These are phyloP conservation scores for Thalassarche chlororhynchos DNA, from an alignment of 2,113 vertebrate species.

Conservation along the genomic window DNA sequence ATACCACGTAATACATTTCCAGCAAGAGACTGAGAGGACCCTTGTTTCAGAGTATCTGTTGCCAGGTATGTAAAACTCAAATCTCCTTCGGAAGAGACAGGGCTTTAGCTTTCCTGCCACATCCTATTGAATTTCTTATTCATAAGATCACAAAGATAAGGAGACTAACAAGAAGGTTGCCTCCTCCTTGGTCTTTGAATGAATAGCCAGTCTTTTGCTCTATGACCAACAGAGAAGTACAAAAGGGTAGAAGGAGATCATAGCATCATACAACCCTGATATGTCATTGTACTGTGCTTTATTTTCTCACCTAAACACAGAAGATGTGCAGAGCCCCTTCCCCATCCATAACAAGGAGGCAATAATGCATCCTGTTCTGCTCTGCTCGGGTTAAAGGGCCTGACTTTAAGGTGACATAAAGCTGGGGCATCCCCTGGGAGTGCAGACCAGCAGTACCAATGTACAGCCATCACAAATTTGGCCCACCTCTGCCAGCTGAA, in stretches of 20 bases:
- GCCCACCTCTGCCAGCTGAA: neutral
- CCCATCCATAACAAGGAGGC: neutral
- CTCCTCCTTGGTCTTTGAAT: neutral
- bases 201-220: neutral
- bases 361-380: neutral
- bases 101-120: neutral
- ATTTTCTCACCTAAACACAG: neutral
- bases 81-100: neutral
- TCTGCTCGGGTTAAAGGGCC: neutral
- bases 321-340: neutral
- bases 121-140: neutral
- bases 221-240: neutral
- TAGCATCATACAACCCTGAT: neutral
- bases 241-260: neutral
- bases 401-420: neutral
- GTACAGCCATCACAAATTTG: neutral
- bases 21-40: neutral
- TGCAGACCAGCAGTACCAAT: neutral
- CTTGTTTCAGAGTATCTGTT: neutral
- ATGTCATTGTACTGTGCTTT: neutral
- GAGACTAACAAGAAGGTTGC: neutral
- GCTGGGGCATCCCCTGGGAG: neutral
- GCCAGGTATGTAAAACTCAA: neutral
- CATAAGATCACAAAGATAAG: neutral
- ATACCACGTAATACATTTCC: neutral